A percentile compares a stretch with the other conserved stretches of the same genome.
Evolutionary conservation across 2,888 invertebrate species (phyloP).

Genomic region (Lysandra bellargus): DNA sequence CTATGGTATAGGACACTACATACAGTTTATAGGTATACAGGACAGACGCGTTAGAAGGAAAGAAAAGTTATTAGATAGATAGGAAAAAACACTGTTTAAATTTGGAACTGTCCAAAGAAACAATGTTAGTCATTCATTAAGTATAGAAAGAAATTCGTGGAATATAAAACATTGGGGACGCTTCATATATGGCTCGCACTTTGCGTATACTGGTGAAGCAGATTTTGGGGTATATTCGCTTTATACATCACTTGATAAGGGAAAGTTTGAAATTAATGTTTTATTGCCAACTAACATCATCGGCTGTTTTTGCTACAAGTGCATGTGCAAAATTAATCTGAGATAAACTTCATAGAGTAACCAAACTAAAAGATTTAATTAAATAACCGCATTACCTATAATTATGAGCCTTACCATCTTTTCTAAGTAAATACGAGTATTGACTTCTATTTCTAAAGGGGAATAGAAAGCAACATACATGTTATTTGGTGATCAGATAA

Average conservation of each 20-base stretch:
- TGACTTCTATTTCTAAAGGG: background rate
- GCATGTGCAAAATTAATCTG: slow-evolving; percentile 10
- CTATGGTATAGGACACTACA: background rate
- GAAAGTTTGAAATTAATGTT: background rate
- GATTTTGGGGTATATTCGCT: slow-evolving; percentile 9
- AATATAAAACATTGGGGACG: background rate
- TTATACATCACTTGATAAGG: background rate
- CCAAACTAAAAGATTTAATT: slow-evolving; percentile 7
- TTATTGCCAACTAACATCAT: slow-evolving; percentile 12
- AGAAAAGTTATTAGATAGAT: no score
- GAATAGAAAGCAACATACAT: background rate
- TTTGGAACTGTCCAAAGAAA: background rate
- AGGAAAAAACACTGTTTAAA: background rate
- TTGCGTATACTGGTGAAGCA: background rate
- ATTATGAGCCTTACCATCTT: background rate
- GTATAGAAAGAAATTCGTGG: background rate
- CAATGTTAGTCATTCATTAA: background rate
- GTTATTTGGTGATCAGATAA: background rate
- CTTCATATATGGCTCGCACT: background rate
- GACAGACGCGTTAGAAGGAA: background rate
- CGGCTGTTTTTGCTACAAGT: slow-evolving; percentile 10
- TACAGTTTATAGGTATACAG: background rate
- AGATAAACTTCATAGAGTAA: slow-evolving; percentile 1
- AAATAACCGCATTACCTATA: background rate
- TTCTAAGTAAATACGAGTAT: background rate